Base-by-base conservation (phyloP, 2,888 invertebrate species). In the Seira musarum region DNA sequence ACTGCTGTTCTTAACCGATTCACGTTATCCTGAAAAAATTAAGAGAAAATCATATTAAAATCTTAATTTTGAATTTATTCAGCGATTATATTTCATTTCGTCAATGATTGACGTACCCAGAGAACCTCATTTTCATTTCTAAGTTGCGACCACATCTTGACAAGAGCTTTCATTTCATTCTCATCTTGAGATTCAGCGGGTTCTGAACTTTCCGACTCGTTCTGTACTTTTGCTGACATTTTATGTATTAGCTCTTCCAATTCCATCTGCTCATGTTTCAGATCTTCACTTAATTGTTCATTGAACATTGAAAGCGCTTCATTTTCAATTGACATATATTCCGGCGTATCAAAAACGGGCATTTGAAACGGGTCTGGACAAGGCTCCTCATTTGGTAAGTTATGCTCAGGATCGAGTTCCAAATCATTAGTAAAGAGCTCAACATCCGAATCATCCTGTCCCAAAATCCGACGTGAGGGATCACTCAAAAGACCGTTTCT, bases 71-170 rank as follows among this genome's bases (percentile, higher is more conserved):
- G 46, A 10, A n/a, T 13, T 46, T 10, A 46, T 10, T 13, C 46
- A 46, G 13, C 46, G 13, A 46, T 6, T 13, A 46, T 10, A 10
- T 46, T 46, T 46, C 6, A 46, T 46, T 46, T 46, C 57, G 5
- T 57, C 6, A 60, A 30, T 30, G 30, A 30, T 5, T 30, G 21
- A 74, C 5, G 5, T 84, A 86, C 86, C 76, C 85, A 81, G 13
- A 86, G 76, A n/a, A 83, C 71, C 19, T 85, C 84, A 70, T 86
- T 86, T 80, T 86, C 85, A 40, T 82, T 40, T 64, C 84, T 86
- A 1, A 73, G 70, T 8, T 76, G 68, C 66, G 83, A 80, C 84
- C 85, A 84, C 1, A 82, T 19, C n/a, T 68, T 71, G 3, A 83
- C 53, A 8, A 84, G 75, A 72, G 84, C 81, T n/a, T 83, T 84